phyloP scores from a whole-genome alignment of 2,797 vertebrate genomes.

The Diplodus sargus region DNA sequence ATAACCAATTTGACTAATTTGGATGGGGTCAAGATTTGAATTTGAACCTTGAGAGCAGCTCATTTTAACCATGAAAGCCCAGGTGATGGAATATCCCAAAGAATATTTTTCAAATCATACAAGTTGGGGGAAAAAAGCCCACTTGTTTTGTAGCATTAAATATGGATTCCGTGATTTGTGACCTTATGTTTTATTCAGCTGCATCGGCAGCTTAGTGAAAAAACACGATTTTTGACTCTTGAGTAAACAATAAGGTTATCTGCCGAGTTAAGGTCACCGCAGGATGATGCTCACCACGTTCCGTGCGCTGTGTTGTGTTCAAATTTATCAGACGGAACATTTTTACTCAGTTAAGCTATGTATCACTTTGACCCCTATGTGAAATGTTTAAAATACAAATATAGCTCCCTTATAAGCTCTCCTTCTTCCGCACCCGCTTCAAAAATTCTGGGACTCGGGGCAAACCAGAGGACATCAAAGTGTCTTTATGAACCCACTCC shows the following conservation, averaged over 20 bases:
- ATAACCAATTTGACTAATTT: slow-evolving; percentile 9
- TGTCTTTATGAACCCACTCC: slow-evolving; percentile 44
- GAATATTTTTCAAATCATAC: not conserved
- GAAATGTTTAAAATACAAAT: slow-evolving; percentile 34
- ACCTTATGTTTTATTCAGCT: slow-evolving; percentile 58
- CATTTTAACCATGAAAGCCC: not conserved
- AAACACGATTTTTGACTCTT: slow-evolving; percentile 27
- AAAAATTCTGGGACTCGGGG: slow-evolving; percentile 36
- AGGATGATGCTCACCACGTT: not conserved
- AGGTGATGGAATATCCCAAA: not conserved
- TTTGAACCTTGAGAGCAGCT: slow-evolving; percentile 6
- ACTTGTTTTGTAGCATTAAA: slow-evolving; percentile 49
- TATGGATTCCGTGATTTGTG: slow-evolving; percentile 42
- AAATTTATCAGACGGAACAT: not conserved
- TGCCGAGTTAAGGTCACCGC: slow-evolving; percentile 29
- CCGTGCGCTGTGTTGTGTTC: not conserved
- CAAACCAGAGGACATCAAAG: slow-evolving; percentile 66
- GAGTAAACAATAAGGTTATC: slow-evolving; percentile 48
- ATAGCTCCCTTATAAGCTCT: slow-evolving; percentile 9
- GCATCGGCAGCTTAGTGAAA: slow-evolving; percentile 22
- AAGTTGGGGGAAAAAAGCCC: not conserved
- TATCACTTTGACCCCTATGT: slow-evolving; percentile 17
- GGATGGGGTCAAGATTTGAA: not conserved
- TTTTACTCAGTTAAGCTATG: slow-evolving; percentile 8
- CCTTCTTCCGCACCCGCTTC: not conserved